Conservation (phyloP, 2,888 invertebrate species). For the Xestoiulus laeticollis region DNA sequence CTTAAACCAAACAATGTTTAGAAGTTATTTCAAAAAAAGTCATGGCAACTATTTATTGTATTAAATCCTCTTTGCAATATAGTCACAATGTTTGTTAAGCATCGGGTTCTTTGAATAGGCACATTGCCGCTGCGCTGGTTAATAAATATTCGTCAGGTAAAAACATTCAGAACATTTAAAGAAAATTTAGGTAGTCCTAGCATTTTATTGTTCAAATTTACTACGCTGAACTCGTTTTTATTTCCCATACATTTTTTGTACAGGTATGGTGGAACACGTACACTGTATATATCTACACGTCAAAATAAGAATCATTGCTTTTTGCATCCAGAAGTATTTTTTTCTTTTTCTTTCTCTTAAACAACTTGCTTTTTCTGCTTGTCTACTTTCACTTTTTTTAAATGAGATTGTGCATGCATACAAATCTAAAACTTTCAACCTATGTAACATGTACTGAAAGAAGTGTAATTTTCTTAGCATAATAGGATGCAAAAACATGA, state of each 20-base stretch:
- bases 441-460: background rate
- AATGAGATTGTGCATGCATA: background rate
- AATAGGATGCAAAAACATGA: background rate
- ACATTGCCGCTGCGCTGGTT: background rate
- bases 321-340: background rate
- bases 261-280: background rate
- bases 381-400: background rate
- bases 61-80: background rate
- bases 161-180: constrained; percentile 23
- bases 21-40: background rate
- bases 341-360: background rate
- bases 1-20: background rate
- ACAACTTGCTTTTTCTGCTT: background rate
- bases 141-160: background rate
- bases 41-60: background rate
- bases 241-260: background rate
- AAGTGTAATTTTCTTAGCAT: background rate
- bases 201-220: background rate
- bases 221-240: constrained; percentile 23
- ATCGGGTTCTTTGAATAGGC: constrained; percentile 21
- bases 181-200: background rate
- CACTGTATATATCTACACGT: background rate
- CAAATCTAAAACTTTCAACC: background rate
- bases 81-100: background rate
- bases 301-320: background rate